Evolutionary conservation across 2,888 invertebrate species (phyloP).

Genomic region (Gryllus longicercus): DNA sequence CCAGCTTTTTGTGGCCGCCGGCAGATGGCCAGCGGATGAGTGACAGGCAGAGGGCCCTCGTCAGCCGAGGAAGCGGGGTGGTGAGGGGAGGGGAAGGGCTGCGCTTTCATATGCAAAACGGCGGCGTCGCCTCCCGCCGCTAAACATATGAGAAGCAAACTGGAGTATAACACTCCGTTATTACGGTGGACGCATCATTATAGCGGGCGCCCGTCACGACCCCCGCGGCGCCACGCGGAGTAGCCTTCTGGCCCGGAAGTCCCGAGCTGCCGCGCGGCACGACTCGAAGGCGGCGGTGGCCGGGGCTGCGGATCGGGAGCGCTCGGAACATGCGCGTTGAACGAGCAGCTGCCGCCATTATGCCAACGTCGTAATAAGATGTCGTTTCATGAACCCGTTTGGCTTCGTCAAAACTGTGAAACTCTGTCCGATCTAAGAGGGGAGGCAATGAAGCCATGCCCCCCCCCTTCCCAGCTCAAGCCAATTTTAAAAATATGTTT

Average conservation of each 20-base stretch:
- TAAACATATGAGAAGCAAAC: background rate
- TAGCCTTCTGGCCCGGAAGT: background rate
- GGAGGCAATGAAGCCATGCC: too few species aligned
- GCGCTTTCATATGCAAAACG: conserved; percentile 17
- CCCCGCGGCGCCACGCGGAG: background rate
- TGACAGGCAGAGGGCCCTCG: background rate
- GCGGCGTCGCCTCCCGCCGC: background rate
- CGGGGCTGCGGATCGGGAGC: background rate
- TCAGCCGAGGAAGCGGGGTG: background rate
- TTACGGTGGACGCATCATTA: background rate
- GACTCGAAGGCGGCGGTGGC: background rate
- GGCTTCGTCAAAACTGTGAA: too few species aligned
- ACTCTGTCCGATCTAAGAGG: too few species aligned
- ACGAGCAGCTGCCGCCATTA: too few species aligned
- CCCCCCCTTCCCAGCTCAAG: too few species aligned
- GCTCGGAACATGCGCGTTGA: too few species aligned
- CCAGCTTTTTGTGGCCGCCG: background rate
- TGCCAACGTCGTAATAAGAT: too few species aligned
- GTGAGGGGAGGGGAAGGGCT: background rate
- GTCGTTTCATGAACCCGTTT: too few species aligned
- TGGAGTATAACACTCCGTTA: conserved; percentile 2
- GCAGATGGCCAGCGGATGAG: conserved; percentile 1
- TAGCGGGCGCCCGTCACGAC: background rate
- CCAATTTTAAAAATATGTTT: too few species aligned
- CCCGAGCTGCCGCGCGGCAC: background rate